These are phyloP conservation scores for Drosophila funebris DNA, from an alignment of 1,140 invertebrate genomes.

Conservation along the genomic window DNA sequence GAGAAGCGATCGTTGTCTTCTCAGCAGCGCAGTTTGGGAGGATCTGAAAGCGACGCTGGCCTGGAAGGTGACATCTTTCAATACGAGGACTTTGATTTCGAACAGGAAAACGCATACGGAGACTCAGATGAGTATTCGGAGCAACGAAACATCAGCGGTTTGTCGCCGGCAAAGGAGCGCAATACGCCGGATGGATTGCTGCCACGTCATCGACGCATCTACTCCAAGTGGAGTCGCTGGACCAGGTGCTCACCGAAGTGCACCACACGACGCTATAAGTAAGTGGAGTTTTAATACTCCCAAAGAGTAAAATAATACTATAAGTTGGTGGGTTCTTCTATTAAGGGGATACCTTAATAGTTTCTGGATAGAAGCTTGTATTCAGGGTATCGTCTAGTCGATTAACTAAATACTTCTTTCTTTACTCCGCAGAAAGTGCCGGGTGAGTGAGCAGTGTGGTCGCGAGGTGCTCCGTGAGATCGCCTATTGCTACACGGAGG, in stretches of 20 bases:
- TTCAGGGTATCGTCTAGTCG: too few relatives aligned
- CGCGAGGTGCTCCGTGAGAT: constrained; percentile 90
- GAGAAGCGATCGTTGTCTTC: constrained; percentile 27
- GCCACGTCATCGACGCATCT: constrained; percentile 58
- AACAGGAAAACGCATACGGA: constrained; percentile 34
- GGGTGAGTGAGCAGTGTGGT: constrained; percentile 89
- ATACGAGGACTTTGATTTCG: constrained; percentile 76
- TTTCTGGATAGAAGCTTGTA: too few relatives aligned
- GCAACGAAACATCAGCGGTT: constrained; percentile 37
- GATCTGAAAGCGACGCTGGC: constrained; percentile 14
- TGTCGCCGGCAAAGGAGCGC: constrained; percentile 44
- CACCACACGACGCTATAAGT: constrained; percentile 83
- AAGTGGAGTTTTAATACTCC: constrained; percentile 2
- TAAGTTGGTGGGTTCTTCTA: too few relatives aligned
- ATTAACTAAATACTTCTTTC: neutral
- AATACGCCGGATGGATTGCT: constrained; percentile 56
- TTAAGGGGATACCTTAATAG: too few relatives aligned
- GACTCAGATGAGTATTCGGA: constrained; percentile 63
- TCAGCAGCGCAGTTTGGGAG: constrained; percentile 27
- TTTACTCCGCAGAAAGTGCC: constrained; percentile 87
- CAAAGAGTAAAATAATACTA: neutral
- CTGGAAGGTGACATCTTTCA: constrained; percentile 73
- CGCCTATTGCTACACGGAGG: constrained; percentile 93
- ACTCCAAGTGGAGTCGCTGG: constrained; percentile 84
- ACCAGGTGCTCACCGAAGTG: constrained; percentile 83